Base-by-base conservation (phyloP, 2,113 vertebrate genomes). In the Rhea pennata region DNA sequence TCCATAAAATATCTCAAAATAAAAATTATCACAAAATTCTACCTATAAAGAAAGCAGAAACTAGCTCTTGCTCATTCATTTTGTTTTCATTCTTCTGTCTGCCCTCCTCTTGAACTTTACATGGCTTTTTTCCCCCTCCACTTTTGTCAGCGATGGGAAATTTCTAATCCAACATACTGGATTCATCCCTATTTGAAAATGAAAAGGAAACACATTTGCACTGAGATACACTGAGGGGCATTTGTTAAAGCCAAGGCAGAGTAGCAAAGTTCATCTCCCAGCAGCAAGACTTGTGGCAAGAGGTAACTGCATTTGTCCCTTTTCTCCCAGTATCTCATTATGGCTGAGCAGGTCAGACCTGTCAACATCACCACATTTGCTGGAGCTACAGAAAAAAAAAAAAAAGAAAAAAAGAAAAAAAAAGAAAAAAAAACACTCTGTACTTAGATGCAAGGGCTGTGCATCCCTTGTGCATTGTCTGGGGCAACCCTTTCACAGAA, bases 191-290 rank as follows among this genome's bases (percentile, higher is more conserved):
- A 96, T 97, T 97, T 97, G 96, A 97, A 96, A 97, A 97, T 96
- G 96, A 97, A 97, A 97, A 97, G 96, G 94, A 96, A 97, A 88
- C 95, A 72, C 95, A 97, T 96, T 97, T 96, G 95, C 93, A 94
- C 91, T 69, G 81, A 92, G 91, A 95, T 96, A 85, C 96, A 90
- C 84, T 95, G 89, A 96, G 51, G 64, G 94, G 72, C 94, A 95
- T 96, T 96, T 97, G 95, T 97, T 96, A 96, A 83, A 95, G 96
- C 56, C 84, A 91, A 84, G 87, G 93, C 92, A 95, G 94, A 96
- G 94, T 96, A 94, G 72, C 95, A 96, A 97, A 97, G 96, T 97
- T 97, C 96, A 97, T 91, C 75, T 96, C 95, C 79, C 95, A 95
- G 94, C 95, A 95, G 94, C 91, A 86, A 86, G 91, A 93, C 94